Evolutionary conservation across 2,888 invertebrate species (phyloP).

Genomic region (Timema podura): DNA sequence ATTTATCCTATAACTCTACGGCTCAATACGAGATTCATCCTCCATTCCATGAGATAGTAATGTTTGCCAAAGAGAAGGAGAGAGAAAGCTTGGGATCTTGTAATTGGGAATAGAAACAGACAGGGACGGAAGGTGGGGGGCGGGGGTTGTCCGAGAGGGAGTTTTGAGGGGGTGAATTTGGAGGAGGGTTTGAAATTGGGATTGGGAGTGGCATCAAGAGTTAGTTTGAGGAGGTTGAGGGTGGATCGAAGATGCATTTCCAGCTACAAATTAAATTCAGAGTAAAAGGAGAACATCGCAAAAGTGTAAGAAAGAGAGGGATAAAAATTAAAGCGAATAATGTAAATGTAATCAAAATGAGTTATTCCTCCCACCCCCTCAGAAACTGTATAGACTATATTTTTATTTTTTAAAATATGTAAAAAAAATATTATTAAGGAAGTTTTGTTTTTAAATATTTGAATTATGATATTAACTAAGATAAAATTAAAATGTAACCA

Average conservation of each 20-base stretch:
- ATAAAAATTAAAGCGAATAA: no score
- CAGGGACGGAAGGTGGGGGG: constrained; percentile 11
- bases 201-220: constrained; percentile 23
- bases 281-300: constrained; percentile 18
- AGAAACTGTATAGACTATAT: no score
- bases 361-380: no score
- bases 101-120: constrained; percentile 25
- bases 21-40: background rate
- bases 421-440: no score
- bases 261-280: constrained; percentile 29
- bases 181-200: constrained; percentile 21
- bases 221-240: constrained; percentile 6
- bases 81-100: constrained; percentile 21
- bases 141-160: constrained; percentile 2
- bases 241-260: constrained; percentile 25
- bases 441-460: no score
- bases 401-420: no score
- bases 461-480: no score
- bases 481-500: no score
- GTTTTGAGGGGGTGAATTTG: constrained; percentile 7
- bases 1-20: constrained; percentile 20
- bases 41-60: background rate
- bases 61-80: constrained; percentile 13
- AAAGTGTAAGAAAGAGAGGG: no score
- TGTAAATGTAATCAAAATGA: no score